Evolutionary conservation across 2,888 invertebrate genomes (phyloP).

Genomic region (Bimastos eiseni): DNA sequence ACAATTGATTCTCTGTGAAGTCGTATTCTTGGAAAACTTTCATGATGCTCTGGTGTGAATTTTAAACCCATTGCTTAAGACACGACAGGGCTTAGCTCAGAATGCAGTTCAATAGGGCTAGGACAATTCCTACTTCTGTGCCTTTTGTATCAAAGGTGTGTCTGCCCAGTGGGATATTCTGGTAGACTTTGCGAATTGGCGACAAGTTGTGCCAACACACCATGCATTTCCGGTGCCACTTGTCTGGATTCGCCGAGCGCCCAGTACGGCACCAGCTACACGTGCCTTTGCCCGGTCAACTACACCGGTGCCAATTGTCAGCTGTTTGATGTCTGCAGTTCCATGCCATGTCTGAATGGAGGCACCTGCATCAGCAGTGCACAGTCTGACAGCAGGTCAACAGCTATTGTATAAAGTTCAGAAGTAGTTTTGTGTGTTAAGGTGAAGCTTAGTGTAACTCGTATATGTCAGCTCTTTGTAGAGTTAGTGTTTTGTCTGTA

Average conservation of each 20-base stretch:
- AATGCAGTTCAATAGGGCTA: background rate
- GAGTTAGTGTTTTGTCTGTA: no score
- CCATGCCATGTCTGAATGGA: conserved; percentile 37
- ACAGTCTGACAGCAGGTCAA: background rate
- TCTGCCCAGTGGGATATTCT: conserved; percentile 37
- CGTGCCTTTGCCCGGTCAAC: conserved; percentile 34
- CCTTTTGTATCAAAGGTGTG: conserved; percentile 36
- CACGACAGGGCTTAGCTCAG: background rate
- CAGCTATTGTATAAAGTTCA: background rate
- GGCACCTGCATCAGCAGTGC: conserved; percentile 31
- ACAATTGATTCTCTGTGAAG: background rate
- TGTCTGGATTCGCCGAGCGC: conserved; percentile 34
- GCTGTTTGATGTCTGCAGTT: conserved; percentile 33
- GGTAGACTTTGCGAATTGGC: conserved; percentile 33
- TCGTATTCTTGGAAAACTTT: background rate
- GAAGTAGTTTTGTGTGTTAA: background rate
- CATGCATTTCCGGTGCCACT: conserved; percentile 38
- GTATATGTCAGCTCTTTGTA: no score
- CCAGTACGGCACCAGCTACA: conserved; percentile 34
- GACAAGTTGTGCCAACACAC: conserved; percentile 36
- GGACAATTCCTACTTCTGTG: background rate
- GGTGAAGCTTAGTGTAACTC: background rate
- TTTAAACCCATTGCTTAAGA: background rate
- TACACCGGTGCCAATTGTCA: conserved; percentile 40
- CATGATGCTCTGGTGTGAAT: background rate